Base-by-base conservation (phyloP, 1,140 invertebrate species). In the Drosophila busckii region DNA sequence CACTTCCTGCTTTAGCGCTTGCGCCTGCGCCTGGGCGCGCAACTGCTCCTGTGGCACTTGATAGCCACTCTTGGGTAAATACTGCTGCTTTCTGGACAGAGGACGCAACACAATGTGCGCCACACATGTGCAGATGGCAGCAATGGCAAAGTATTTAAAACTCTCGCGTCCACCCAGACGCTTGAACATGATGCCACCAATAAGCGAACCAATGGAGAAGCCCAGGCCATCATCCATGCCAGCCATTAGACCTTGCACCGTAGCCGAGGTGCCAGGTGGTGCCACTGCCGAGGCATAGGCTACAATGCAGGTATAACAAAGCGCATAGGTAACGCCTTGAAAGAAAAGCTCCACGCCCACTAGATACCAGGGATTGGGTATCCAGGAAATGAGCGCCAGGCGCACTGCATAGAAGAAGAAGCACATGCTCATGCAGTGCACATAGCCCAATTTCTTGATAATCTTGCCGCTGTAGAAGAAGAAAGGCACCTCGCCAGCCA, bases 161-260 rank as follows among this genome's bases (percentile, higher is more conserved):
- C 91, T 89, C 3, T 58, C 56, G 16, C 83, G 85, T 3, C 91
- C 92, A 3, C 91, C 91, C 20, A 90, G 62, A 42, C 87, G 84
- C 53, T 90, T 89, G 38, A 91, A 91, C 26, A 92, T 75, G 16
- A 91, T 60, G 25, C 92, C 92, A 12, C 91, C 91, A 2, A 91
- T 66, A 1, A 92, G 61, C 52, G 90, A 91, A 2, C 92, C 92
- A 22, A 92, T 75, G 1, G 91, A 89, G 67, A 90, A 93, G 23
- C 94, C 94, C 12, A 95, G 88, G 0, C 93, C 93, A 62, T 94
- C 93, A 66, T 94, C 93, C 91, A 94, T 92, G 10, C 93, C 93
- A n/a, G 93, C 93, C 19, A 94, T 92, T 23, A 95, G 90, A 1
- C 94, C 94, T 83, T 95, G 94, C 10, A 94, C 91, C 0, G 94